Conservation (phyloP, 2,888 invertebrate species). For the Stomorhina lunata region DNA sequence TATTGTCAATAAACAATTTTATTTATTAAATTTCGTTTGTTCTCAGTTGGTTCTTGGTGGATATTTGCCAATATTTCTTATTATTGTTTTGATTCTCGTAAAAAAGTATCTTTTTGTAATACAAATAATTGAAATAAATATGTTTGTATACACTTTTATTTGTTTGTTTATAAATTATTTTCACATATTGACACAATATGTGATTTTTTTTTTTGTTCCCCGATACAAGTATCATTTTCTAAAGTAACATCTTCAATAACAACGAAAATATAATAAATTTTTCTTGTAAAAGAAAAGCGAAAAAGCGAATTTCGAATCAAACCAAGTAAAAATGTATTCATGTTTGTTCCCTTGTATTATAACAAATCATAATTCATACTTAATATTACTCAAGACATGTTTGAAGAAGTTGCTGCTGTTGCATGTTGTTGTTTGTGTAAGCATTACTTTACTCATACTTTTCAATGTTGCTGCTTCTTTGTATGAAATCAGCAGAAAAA, state of each 20-base stretch:
- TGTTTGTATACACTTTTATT: not conserved
- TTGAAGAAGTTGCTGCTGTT: slow-evolving; percentile 47
- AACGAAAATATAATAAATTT: slow-evolving; percentile 31
- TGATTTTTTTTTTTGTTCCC: slow-evolving; percentile 17
- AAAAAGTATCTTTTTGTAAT: not conserved
- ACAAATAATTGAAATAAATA: slow-evolving; percentile 38
- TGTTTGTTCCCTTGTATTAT: slow-evolving; percentile 18
- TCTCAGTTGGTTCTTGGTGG: slow-evolving; percentile 26
- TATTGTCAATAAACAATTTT: slow-evolving; percentile 56
- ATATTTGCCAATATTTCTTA: slow-evolving; percentile 50
- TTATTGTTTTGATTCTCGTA: slow-evolving; percentile 10
- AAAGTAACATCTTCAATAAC: not conserved
- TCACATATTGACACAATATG: slow-evolving; percentile 61
- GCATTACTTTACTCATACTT: not conserved
- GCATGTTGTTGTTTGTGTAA: slow-evolving; percentile 3
- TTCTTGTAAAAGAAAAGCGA: not conserved
- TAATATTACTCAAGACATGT: slow-evolving; percentile 31
- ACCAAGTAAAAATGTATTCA: slow-evolving; percentile 3
- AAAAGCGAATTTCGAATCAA: not conserved
- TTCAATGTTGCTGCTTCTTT: not conserved
- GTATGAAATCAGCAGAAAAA: slow-evolving; percentile 15
- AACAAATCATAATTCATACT: slow-evolving; percentile 58
- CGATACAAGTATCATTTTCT: not conserved
- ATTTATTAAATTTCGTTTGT: slow-evolving; percentile 56
- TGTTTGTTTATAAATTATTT: slow-evolving; percentile 12